These are phyloP conservation scores for Tetramorium bicarinatum DNA, from an alignment of 2,888 invertebrate genomes.

Conservation along the genomic window DNA sequence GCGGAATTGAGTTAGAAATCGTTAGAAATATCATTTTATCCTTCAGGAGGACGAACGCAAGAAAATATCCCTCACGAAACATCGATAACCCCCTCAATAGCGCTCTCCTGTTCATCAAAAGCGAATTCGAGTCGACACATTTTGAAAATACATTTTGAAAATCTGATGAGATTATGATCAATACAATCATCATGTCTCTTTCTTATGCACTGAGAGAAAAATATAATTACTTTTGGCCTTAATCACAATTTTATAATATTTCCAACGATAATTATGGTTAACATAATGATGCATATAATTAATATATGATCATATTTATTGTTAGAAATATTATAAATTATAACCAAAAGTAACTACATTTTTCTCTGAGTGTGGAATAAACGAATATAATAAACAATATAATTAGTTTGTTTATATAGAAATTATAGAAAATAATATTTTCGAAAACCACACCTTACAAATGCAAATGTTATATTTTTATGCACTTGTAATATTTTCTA, in stretches of 20 bases:
- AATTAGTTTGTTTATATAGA: too few relatives aligned
- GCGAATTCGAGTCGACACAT: neutral
- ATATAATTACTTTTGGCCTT: too few relatives aligned
- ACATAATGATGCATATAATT: too few relatives aligned
- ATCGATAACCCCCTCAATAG: neutral
- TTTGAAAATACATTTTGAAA: neutral
- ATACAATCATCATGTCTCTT: neutral
- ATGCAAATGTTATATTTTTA: neutral
- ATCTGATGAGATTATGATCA: neutral
- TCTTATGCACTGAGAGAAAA: neutral
- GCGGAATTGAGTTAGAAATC: slow-evolving; percentile 45
- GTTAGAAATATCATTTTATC: slow-evolving; percentile 50
- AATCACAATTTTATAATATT: too few relatives aligned
- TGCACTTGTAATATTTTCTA: neutral
- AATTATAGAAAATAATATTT: too few relatives aligned
- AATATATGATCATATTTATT: too few relatives aligned
- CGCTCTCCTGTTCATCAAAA: neutral
- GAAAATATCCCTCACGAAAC: neutral
- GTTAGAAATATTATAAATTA: too few relatives aligned
- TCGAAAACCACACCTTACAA: too few relatives aligned
- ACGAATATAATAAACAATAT: too few relatives aligned
- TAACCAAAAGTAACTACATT: too few relatives aligned
- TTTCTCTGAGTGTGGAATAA: too few relatives aligned
- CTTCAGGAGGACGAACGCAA: neutral
- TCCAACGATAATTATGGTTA: too few relatives aligned